phyloP scores from a whole-genome alignment of 2,797 vertebrate genomes.

The Aphelocoma californica region DNA sequence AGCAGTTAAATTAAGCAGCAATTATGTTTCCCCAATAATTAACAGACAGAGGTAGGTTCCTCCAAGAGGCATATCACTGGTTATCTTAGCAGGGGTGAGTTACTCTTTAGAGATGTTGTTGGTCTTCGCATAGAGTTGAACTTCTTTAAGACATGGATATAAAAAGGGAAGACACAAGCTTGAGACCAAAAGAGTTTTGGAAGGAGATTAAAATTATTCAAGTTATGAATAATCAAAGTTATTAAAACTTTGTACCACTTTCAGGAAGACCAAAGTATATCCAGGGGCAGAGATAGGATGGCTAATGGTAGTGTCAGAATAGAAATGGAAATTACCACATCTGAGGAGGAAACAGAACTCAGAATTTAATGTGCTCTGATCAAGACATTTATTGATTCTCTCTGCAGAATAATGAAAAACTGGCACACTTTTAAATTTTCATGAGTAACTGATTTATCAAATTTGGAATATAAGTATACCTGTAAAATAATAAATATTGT shows the following conservation, averaged over 20 bases:
- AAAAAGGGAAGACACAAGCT: neutral
- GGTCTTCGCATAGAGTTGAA: neutral
- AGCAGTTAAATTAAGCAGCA: neutral
- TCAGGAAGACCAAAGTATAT: neutral
- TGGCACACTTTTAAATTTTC: neutral
- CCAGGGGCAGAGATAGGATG: neutral
- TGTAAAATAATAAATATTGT: neutral
- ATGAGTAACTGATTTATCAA: neutral
- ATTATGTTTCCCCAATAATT: neutral
- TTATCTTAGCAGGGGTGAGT: neutral
- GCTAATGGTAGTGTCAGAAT: neutral
- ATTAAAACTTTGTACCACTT: neutral
- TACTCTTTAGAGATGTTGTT: neutral
- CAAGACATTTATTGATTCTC: neutral
- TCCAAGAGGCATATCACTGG: neutral
- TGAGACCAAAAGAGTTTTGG: neutral
- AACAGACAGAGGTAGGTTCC: neutral
- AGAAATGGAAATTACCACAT: conserved; percentile 3
- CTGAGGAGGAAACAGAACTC: neutral
- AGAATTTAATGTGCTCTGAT: neutral
- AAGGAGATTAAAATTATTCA: neutral
- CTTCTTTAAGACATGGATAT: neutral
- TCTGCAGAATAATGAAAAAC: neutral
- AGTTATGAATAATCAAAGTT: neutral
- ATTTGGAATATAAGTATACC: neutral